Evolutionary conservation across 2,113 vertebrate genomes (phyloP), one percentile per base, ranked within the genome.

Genomic region (Boulengeromyrus knoepffleri): DNA sequence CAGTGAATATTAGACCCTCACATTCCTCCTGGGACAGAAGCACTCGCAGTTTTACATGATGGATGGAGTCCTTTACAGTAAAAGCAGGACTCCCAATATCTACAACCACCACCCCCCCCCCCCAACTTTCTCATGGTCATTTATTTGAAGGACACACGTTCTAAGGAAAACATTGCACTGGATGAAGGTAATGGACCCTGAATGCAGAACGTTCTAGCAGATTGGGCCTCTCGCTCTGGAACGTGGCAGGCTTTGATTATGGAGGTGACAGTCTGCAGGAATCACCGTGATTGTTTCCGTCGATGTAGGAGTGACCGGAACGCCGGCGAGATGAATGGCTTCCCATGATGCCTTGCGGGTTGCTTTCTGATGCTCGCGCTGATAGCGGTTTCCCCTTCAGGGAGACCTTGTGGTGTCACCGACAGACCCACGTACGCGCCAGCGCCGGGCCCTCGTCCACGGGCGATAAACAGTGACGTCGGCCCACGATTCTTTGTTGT

Each of bases 161-260:
- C 90, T 89, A 88, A 91, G 83, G 89, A 90, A 91, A 90, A 83
- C 87, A 88, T 66, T 3, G 89, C 36, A 84, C 91, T 12, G 89
- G 92, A 66, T 84, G 19, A 74, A 93, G 93, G 91, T 95, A 96
- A 94, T 95, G 93, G 92, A 93, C 90, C 94, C 93, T 94, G 94
- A 95, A 95, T 94, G 93, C 94, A 91, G 91, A 92, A 89, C 85
- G 92, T 93, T 95, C 91, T 91, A 92, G 91, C 89, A 92, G 91
- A 94, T 91, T 80, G 92, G 91, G 85, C 93, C 93, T 90, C 90
- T 94, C 90, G 88, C 83, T 92, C n/a, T 17, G n/a, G 45, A 93
- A 89, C 58, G 85, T 93, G 94, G 92, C 93, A 93, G 94, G 91
- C 92, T 90, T 91, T 93, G 94, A 94, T 96, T 94, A 95, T 83